Evolutionary conservation across 2,888 invertebrate genomes (phyloP), one percentile per base, ranked within the genome.

Genomic region (Melanchra persicariae): DNA sequence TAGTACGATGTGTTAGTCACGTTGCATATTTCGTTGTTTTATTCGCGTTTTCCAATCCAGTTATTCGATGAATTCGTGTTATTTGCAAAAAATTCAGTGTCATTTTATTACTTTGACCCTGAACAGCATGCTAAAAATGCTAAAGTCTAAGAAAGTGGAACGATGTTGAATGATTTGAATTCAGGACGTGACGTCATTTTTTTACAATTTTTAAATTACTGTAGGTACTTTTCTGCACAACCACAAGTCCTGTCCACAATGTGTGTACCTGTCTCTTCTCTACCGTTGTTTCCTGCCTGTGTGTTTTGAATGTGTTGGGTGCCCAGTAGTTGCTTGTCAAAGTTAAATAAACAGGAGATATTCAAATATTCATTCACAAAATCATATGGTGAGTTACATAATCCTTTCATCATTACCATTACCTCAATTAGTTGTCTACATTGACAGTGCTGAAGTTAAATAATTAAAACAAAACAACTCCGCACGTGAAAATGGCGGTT

Each of bases 141-240:
- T 61, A 15, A 64, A 71, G 49, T 64, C 65, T 54, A 72, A 61
- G 54, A 78, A 84, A 81, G 71, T 85, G 75, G 70, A 84, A 78
- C 78, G 62, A 34, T 57, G 10, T 49, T 5, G 30, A 74, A 73
- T 72, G 55, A 77, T 74, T 75, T 54, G 67, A 76, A 70, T 72
- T 72, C 65, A 79, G 82, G 83, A 82, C 75, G 66, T 91, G 90
- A 91, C 91, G 91, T 91, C 88, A 90, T 64, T 59, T 55, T 59
- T 70, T 49, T 30, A 19, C 1, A 5, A 45, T 12, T n/a, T 76
- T 12, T 12, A 49, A 34, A 30, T 3, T 26, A 22, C 15, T 37
- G 37, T n/a, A n/a, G n/a, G n/a, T 30, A 17, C 19, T 1, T 2
- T 24, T 8, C 5, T 17, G 5, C 7, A 30, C 17, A 17, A n/a